Evolutionary conservation across 1,140 invertebrate species (phyloP).

Genomic region (Panagrolaimus sp.): DNA sequence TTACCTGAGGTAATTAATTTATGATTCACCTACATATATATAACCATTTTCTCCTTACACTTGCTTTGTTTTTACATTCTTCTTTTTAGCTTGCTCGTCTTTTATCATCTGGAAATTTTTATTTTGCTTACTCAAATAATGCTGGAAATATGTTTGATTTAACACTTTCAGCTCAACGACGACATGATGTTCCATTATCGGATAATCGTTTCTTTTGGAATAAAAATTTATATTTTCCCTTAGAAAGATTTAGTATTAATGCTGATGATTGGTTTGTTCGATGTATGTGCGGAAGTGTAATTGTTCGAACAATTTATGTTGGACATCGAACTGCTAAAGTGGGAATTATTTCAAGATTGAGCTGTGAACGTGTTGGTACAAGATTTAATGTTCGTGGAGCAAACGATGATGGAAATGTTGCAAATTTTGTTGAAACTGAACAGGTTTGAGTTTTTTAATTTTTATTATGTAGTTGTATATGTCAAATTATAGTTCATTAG

Average conservation of each 20-base stretch:
- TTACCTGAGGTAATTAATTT: conserved; percentile 47
- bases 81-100: conserved; percentile 54
- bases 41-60: too few relatives aligned
- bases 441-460: conserved; percentile 65
- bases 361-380: conserved; percentile 90
- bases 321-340: conserved; percentile 66
- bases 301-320: conserved; percentile 57
- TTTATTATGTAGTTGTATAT: conserved; percentile 1
- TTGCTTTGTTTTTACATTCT: conserved; percentile 9
- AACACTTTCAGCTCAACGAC: conserved; percentile 49
- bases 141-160: conserved; percentile 44
- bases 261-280: conserved; percentile 47
- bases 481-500: conserved; percentile 60
- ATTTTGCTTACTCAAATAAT: conserved; percentile 48
- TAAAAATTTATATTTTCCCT: conserved; percentile 51
- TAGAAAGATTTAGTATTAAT: conserved; percentile 49
- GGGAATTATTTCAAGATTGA: conserved; percentile 85
- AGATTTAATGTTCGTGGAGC: conserved; percentile 94
- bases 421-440: conserved; percentile 99
- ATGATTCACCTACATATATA: background rate
- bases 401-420: conserved; percentile 97
- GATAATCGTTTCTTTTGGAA: conserved; percentile 51
- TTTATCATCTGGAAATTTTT: conserved; percentile 58
- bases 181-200: conserved; percentile 24
- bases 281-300: conserved; percentile 57